Conservation (phyloP, 1,140 invertebrate genomes). For the Papilio polytes region DNA sequence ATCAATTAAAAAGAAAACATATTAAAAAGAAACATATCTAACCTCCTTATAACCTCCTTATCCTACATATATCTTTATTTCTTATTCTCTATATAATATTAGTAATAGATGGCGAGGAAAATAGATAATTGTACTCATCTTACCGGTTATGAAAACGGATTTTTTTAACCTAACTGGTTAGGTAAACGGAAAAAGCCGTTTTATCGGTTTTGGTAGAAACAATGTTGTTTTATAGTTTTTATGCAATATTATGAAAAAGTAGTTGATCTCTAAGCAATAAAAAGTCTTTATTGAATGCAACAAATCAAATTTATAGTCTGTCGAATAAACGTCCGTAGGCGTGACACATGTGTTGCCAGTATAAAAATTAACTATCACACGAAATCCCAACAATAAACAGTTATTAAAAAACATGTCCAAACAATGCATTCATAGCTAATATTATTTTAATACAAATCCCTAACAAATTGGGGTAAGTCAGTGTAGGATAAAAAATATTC, state of each 20-base stretch:
- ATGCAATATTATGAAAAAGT: not conserved
- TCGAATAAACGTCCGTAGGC: constrained; percentile 18
- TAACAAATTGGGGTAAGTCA: constrained; percentile 8
- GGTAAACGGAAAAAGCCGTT: too few relatives aligned
- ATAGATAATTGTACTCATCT: too few relatives aligned
- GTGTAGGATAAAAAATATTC: constrained; percentile 41
- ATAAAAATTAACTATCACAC: constrained; percentile 35
- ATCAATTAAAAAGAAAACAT: too few relatives aligned
- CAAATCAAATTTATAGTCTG: constrained; percentile 32
- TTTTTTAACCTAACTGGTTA: too few relatives aligned
- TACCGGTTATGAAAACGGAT: too few relatives aligned
- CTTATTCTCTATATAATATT: too few relatives aligned
- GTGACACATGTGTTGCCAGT: constrained; percentile 35
- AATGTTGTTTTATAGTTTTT: not conserved
- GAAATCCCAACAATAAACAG: constrained; percentile 45
- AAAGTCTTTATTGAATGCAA: constrained; percentile 29
- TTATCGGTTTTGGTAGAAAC: not conserved
- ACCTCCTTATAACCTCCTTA: too few relatives aligned
- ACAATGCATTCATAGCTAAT: constrained; percentile 45
- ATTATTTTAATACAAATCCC: constrained; percentile 29
- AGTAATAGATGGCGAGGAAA: too few relatives aligned
- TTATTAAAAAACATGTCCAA: constrained; percentile 46
- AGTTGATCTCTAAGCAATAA: not conserved
- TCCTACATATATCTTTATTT: too few relatives aligned
- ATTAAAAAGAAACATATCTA: too few relatives aligned